Conservation (phyloP, 2,888 invertebrate species). For the Flexamia atlantica region DNA sequence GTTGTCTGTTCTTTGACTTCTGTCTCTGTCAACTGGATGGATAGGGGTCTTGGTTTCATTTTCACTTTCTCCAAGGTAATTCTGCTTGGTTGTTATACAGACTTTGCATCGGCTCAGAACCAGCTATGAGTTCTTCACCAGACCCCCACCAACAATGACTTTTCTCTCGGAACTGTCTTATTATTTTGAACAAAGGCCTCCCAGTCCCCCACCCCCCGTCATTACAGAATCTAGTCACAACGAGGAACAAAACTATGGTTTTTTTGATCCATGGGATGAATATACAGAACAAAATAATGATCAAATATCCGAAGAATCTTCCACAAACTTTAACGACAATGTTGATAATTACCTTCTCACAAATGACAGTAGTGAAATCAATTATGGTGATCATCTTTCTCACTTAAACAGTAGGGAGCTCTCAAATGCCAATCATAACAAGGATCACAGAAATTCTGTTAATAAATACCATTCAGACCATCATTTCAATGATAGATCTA, state of each 20-base stretch:
- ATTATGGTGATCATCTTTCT: slow-evolving; percentile 22
- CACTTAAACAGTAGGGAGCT: neutral
- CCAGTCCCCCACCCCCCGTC: slow-evolving; percentile 45
- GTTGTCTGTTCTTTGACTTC: neutral
- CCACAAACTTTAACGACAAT: slow-evolving; percentile 8
- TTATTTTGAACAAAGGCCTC: slow-evolving; percentile 45
- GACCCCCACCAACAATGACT: neutral
- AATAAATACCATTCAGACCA: neutral
- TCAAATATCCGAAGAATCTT: slow-evolving; percentile 6
- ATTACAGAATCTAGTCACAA: neutral
- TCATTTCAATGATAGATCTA: neutral
- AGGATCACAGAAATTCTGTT: neutral
- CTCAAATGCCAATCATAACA: neutral
- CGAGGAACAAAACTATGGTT: slow-evolving; percentile 68
- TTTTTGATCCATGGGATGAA: slow-evolving; percentile 87
- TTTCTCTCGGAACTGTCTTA: slow-evolving; percentile 24
- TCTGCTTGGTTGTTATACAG: slow-evolving; percentile 67
- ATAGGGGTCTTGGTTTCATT: neutral
- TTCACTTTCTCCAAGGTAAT: slow-evolving; percentile 7
- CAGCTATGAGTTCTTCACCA: slow-evolving; percentile 64
- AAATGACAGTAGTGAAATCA: slow-evolving; percentile 23
- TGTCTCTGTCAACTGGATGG: slow-evolving; percentile 18
- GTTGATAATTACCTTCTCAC: slow-evolving; percentile 25
- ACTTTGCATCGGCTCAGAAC: slow-evolving; percentile 69
- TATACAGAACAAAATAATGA: slow-evolving; percentile 44